phyloP scores from a whole-genome alignment of 2,113 vertebrate genomes.

The Corynorhinus townsendii region DNA sequence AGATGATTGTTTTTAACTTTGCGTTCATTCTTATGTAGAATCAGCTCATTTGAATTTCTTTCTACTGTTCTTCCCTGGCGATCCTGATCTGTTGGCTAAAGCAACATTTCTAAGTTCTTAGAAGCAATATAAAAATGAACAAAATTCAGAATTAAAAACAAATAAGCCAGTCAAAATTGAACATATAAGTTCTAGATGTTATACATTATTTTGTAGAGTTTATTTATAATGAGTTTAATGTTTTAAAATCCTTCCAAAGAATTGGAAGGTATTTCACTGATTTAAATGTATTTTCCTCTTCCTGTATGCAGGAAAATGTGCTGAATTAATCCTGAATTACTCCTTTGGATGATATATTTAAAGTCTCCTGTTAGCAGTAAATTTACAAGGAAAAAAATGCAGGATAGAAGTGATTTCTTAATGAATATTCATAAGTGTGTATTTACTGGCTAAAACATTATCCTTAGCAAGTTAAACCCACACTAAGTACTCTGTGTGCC shows the following conservation, averaged over 20 bases:
- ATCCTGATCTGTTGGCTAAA: constrained; percentile 39
- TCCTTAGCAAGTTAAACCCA: neutral
- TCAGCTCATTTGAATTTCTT: neutral
- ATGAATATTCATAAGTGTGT: neutral
- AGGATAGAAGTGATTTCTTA: neutral
- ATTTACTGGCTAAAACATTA: neutral
- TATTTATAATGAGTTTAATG: neutral
- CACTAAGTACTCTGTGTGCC: neutral
- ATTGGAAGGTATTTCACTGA: neutral
- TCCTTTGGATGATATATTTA: neutral
- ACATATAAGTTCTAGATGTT: neutral
- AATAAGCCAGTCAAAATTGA: neutral
- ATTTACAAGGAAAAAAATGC: neutral
- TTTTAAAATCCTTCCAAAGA: constrained; percentile 1
- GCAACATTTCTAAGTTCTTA: constrained; percentile 13
- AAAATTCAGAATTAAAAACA: constrained; percentile 13
- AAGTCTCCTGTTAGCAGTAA: neutral
- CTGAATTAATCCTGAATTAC: constrained; percentile 1
- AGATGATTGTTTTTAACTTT: neutral
- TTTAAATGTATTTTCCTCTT: constrained; percentile 19
- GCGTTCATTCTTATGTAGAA: neutral
- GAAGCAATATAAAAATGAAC: neutral
- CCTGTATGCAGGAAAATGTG: neutral
- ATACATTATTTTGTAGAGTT: neutral
- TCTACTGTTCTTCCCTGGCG: neutral